A percentile compares a stretch with the other conserved stretches of the same genome.
Conservation (phyloP, 2,888 invertebrate species). For the Synergus gifuensis region DNA sequence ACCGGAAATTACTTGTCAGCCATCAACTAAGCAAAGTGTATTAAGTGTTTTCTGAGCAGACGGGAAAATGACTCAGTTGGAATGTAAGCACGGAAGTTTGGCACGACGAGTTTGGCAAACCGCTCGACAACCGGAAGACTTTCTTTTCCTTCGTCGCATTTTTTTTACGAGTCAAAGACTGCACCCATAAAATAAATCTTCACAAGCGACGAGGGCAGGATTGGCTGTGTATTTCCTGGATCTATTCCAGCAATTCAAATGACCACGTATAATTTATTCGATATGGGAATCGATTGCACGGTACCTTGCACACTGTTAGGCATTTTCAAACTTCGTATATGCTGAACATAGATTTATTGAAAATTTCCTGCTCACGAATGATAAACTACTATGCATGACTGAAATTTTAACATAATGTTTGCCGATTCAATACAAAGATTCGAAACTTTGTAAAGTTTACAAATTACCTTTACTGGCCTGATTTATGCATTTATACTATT, state of each 20-base stretch:
- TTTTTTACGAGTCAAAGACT: conserved; percentile 47
- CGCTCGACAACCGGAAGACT: conserved; percentile 31
- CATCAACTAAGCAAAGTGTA: conserved; percentile 60
- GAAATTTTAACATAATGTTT: conserved; percentile 2
- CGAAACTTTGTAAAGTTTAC: neutral
- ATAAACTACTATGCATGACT: neutral
- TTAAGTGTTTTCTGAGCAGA: conserved; percentile 69
- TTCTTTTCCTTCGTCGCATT: conserved; percentile 41
- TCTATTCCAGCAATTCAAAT: conserved; percentile 54
- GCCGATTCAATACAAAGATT: neutral
- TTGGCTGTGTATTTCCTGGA: conserved; percentile 53
- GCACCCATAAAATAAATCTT: conserved; percentile 53
- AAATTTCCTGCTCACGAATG: neutral
- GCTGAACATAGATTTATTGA: conserved; percentile 6
- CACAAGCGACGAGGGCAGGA: conserved; percentile 44
- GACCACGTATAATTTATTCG: conserved; percentile 50
- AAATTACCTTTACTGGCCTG: neutral
- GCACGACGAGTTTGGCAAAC: conserved; percentile 32
- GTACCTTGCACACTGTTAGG: conserved; percentile 26
- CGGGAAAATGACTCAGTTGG: conserved; percentile 61
- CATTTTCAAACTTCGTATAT: conserved; percentile 18
- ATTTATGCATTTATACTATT: neutral
- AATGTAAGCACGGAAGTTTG: conserved; percentile 39
- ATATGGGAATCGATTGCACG: conserved; percentile 42
- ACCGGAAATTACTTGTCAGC: conserved; percentile 72